phyloP scores from a whole-genome alignment of 1,140 invertebrate genomes.

The Zophobas atratus region DNA sequence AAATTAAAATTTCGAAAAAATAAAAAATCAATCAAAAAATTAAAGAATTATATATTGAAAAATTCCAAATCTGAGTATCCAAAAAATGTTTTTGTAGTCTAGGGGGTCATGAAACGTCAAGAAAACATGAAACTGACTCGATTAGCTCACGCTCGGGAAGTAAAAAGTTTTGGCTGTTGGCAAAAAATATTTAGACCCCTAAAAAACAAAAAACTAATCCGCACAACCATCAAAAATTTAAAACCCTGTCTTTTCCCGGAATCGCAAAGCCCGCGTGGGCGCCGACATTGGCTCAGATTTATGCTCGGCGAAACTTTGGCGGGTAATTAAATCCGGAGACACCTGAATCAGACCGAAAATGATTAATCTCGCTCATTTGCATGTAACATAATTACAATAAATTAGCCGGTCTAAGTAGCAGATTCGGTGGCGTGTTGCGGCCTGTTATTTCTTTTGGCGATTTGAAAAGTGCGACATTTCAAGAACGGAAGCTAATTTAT shows the following conservation, averaged over 20 bases:
- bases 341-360: constrained; percentile 12
- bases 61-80: too few relatives aligned
- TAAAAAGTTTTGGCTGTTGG: too few relatives aligned
- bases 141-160: too few relatives aligned
- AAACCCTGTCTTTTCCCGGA: background rate
- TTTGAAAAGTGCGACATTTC: constrained; percentile 1
- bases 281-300: background rate
- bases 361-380: constrained; percentile 18
- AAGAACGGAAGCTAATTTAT: constrained; percentile 21
- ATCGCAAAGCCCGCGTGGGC: background rate
- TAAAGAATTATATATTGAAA: too few relatives aligned
- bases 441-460: background rate
- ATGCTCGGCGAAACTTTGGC: background rate
- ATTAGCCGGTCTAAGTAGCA: background rate
- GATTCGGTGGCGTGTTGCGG: background rate
- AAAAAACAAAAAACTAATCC: too few relatives aligned
- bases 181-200: too few relatives aligned
- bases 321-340: background rate
- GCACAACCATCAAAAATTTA: too few relatives aligned
- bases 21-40: too few relatives aligned
- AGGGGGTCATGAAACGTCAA: too few relatives aligned
- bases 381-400: constrained; percentile 29
- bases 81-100: too few relatives aligned
- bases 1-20: too few relatives aligned
- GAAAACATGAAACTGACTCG: too few relatives aligned